Evolutionary conservation across 2,888 invertebrate species (phyloP).

Genomic region (Stegophylla sp.): DNA sequence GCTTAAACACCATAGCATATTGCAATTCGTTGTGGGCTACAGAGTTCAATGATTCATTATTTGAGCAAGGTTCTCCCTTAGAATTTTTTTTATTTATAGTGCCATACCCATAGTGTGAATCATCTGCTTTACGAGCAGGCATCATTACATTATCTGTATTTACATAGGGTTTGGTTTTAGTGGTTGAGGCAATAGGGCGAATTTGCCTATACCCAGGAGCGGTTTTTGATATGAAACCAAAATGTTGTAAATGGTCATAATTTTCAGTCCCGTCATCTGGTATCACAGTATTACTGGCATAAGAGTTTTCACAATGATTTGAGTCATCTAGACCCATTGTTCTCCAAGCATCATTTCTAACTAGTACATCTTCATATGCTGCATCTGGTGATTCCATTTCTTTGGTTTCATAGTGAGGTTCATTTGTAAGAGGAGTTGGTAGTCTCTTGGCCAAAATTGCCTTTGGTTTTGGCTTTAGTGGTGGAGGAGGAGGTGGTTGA

Average conservation of each 20-base stretch:
- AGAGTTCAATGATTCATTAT: constrained; percentile 68
- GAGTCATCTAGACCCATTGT: constrained; percentile 79
- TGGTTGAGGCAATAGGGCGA: constrained; percentile 65
- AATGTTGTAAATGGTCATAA: constrained; percentile 82
- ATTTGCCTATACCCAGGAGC: constrained; percentile 77
- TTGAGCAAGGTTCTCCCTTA: constrained; percentile 37
- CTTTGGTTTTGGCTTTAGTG: constrained; percentile 72
- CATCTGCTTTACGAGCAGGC: constrained; percentile 77
- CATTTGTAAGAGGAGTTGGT: constrained; percentile 3
- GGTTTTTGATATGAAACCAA: constrained; percentile 78
- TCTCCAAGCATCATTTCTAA: constrained; percentile 81
- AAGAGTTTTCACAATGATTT: constrained; percentile 72
- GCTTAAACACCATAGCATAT: constrained; percentile 84
- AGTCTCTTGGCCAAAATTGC: constrained; percentile 16
- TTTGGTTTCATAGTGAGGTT: constrained; percentile 22
- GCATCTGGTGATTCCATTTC: constrained; percentile 28
- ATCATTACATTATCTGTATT: constrained; percentile 66
- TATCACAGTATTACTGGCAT: constrained; percentile 51
- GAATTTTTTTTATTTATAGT: constrained; percentile 72
- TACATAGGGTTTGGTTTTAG: constrained; percentile 42
- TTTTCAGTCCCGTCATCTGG: constrained; percentile 65
- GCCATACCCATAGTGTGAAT: constrained; percentile 82
- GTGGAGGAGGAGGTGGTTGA: constrained; percentile 65
- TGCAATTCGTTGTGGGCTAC: constrained; percentile 76
- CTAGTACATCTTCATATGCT: constrained; percentile 77